Evolutionary conservation across 2,888 invertebrate species (phyloP).

Genomic region (Strigamia maritima): DNA sequence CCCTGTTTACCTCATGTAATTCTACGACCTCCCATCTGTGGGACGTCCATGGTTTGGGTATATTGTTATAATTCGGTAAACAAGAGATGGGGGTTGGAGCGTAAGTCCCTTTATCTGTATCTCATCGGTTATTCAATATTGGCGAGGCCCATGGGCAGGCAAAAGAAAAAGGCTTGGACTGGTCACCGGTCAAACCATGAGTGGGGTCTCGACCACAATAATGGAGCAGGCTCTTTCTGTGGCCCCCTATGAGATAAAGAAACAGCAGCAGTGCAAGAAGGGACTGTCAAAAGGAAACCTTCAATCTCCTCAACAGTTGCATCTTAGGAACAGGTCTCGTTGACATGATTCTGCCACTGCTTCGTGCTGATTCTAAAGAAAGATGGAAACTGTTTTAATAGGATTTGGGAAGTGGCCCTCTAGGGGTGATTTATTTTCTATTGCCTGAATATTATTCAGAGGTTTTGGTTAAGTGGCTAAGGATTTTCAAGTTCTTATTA

Average conservation of each 20-base stretch:
- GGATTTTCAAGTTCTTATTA: no score
- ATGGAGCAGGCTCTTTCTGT: background rate
- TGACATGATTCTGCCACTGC: no score
- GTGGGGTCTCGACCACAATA: constrained; percentile 4
- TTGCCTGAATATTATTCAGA: no score
- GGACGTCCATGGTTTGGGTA: background rate
- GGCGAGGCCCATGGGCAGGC: no score
- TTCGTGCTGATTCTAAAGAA: no score
- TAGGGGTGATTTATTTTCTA: no score
- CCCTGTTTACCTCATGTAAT: background rate
- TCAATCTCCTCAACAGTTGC: background rate
- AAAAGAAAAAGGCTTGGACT: background rate
- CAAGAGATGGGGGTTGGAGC: background rate
- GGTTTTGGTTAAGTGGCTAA: no score
- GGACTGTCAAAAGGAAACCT: background rate
- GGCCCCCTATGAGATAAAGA: no score
- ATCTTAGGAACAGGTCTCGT: background rate
- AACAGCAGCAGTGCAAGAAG: background rate
- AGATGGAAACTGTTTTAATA: background rate
- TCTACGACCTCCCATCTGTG: background rate
- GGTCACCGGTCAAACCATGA: constrained; percentile 4
- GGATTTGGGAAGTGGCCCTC: background rate
- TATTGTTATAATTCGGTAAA: background rate
- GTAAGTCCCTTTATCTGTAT: background rate
- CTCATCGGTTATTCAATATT: background rate